Percentiles rank a stretch among this genome's conserved stretches.
Conservation (phyloP, 1,140 invertebrate species). For the Drosophila tsacasi region DNA sequence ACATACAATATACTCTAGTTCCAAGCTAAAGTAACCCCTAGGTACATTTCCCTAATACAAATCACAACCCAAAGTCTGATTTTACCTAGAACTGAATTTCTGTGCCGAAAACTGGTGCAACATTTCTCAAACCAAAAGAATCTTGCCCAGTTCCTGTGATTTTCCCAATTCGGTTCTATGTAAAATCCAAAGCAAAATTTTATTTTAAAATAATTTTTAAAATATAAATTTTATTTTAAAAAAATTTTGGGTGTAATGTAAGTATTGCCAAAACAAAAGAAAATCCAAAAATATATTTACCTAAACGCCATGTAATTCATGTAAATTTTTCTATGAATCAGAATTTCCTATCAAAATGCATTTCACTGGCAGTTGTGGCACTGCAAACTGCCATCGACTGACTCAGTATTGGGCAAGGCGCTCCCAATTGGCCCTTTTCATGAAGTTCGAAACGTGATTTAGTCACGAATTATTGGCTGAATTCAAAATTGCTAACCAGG, state of each 20-base stretch:
- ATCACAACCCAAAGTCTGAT: slow-evolving; percentile 77
- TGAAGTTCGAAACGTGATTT: slow-evolving; percentile 29
- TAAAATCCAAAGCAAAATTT: slow-evolving; percentile 85
- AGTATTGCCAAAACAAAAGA: slow-evolving; percentile 72
- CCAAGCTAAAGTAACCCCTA: slow-evolving; percentile 26
- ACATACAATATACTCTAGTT: slow-evolving; percentile 48
- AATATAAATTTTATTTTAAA: slow-evolving; percentile 85
- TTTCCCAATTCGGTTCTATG: slow-evolving; percentile 62
- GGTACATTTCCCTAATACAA: slow-evolving; percentile 28
- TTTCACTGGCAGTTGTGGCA: slow-evolving; percentile 31
- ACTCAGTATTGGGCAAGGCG: slow-evolving; percentile 44
- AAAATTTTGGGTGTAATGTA: slow-evolving; percentile 85
- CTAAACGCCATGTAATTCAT: slow-evolving; percentile 64
- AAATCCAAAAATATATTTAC: slow-evolving; percentile 25
- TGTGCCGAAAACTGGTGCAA: slow-evolving; percentile 31
- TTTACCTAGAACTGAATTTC: slow-evolving; percentile 80
- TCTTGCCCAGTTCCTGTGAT: slow-evolving; percentile 28
- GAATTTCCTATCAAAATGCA: slow-evolving; percentile 36
- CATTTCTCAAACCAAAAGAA: slow-evolving; percentile 8
- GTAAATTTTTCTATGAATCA: slow-evolving; percentile 62
- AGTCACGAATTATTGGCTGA: slow-evolving; percentile 37
- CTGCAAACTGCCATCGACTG: slow-evolving; percentile 1
- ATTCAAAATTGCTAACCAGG: slow-evolving; percentile 3
- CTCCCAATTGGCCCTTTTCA: slow-evolving; percentile 19
- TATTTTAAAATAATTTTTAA: slow-evolving; percentile 85